Base-by-base conservation (phyloP, 2,113 vertebrate species). In the Terrapene triunguis region DNA sequence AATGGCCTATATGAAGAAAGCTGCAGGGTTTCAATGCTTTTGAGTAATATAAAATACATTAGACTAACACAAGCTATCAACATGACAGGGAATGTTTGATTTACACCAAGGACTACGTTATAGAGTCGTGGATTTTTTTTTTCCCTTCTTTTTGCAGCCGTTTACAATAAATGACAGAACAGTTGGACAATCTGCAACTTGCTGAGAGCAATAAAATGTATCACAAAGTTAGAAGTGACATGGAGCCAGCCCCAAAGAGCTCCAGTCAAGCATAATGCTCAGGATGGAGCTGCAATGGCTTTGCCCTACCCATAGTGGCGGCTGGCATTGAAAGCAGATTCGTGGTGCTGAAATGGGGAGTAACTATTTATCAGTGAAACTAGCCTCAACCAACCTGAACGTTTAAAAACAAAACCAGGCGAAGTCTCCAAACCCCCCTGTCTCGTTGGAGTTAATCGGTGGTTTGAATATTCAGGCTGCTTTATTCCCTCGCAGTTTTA, bases 1-100 rank as follows among this genome's bases (percentile, higher is more conserved):
- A 99, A 99, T 98, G 98, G 98, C 98, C 98, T 98, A 98, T 98
- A 98, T 98, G 98, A 98, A 98, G 98, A 98, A 98, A 98, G 98
- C 98, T 98, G 98, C 98, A 98, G 98, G 98, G 98, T 98, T 98
- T 98, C 98, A 98, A 96, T 96, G 98, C 98, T 98, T 98, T 98
- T 98, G 98, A 98, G 98, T 99, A 98, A 99, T 98, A 98, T 98
- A 99, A 99, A 99, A 99, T 98, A 98, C 98, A 99, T 99, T 98
- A 98, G 98, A 98, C 98, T 98, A 98, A 99, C 98, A 98, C 98
- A 98, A 98, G 98, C 98, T 98, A 99, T 99, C 98, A 98, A 98
- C 98, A 98, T 98, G 98, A 98, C 98, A 98, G 97, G 98, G 98
- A 98, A 98, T 98, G 98, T 98, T 98, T 98, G 98, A 99, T 99